Base-by-base conservation (phyloP, 2,888 invertebrate species). In the Lobophora halterata region DNA sequence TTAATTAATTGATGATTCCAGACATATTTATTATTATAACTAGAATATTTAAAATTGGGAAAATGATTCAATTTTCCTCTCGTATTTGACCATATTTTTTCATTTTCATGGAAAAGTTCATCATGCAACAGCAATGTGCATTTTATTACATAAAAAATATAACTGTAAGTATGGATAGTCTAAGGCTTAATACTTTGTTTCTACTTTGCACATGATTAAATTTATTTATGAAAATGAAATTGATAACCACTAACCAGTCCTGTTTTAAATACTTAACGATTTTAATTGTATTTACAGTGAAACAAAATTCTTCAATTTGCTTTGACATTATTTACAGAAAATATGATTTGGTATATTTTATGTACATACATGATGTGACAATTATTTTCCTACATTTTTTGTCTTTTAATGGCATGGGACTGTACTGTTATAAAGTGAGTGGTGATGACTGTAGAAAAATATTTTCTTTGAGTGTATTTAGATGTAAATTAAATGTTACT, bases 1-100 rank as follows among this genome's bases (percentile, higher is more conserved):
- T 74, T 73, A 72, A 62, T 67, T 66, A 66, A 71, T 73, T 76
- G 66, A 72, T 79, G 67, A 80, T 78, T 78, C 75, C 75, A 75
- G 61, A 55, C 54, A 58, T 72, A 76, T 78, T 79, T 75, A 72
- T 76, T 72, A n/a, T n/a, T n/a, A n/a, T n/a, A n/a, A n/a, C n/a
- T n/a, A n/a, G n/a, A n/a, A n/a, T n/a, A n/a, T n/a, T n/a, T n/a
- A n/a, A n/a, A n/a, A n/a, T n/a, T n/a, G n/a, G n/a, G n/a, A n/a
- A n/a, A n/a, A n/a, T n/a, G n/a, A n/a, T 34, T 12, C 11, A 25
- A 29, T 23, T 42, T 33, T 33, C 18, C 14, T 13, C 12, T 31
- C 14, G 5, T 24, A 25, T 26, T 32, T 36, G 19, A 28, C 13
- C 8, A 29, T n/a, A 13, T 36, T 19, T 35, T 7, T 35, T 32